Evolutionary conservation across 2,888 invertebrate species (phyloP).

Genomic region (Drosophila paracracens): DNA sequence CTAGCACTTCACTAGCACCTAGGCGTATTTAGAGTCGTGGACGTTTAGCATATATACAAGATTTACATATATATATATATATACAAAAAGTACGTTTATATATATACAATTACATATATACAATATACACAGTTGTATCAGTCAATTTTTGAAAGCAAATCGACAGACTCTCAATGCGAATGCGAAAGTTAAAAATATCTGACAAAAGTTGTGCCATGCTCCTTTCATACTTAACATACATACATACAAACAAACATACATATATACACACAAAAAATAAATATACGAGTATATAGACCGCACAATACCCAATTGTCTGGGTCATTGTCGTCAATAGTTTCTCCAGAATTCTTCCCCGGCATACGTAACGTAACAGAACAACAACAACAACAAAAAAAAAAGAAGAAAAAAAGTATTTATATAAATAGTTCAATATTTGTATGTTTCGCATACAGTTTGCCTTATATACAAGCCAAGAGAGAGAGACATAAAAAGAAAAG

Average conservation of each 20-base stretch:
- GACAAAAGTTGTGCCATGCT: constrained; percentile 71
- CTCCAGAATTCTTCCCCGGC: constrained; percentile 70
- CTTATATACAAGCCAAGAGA: constrained; percentile 74
- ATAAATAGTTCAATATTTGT: constrained; percentile 75
- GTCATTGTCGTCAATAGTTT: constrained; percentile 45
- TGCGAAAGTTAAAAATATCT: constrained; percentile 24
- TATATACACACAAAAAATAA: constrained; percentile 3
- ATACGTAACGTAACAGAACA: constrained; percentile 48
- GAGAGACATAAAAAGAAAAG: constrained; percentile 39
- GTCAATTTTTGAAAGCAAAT: constrained; percentile 73
- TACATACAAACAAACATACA: constrained; percentile 3
- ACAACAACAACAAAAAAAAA: not conserved
- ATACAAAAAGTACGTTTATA: constrained; percentile 45
- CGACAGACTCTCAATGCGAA: constrained; percentile 59
- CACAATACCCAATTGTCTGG: constrained; percentile 28
- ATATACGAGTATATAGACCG: constrained; percentile 9
- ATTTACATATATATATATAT: constrained; percentile 53
- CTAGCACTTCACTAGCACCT: constrained; percentile 68
- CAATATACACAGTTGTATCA: constrained; percentile 63
- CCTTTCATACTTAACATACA: constrained; percentile 45
- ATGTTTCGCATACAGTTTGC: constrained; percentile 74
- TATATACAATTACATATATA: constrained; percentile 49
- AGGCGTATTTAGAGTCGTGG: constrained; percentile 63
- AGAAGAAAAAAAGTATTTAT: constrained; percentile 61
- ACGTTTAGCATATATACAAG: constrained; percentile 65